Evolutionary conservation across 1,140 invertebrate species (phyloP), one percentile per base, ranked within the genome.

Genomic region (Microplitis demolitor): DNA sequence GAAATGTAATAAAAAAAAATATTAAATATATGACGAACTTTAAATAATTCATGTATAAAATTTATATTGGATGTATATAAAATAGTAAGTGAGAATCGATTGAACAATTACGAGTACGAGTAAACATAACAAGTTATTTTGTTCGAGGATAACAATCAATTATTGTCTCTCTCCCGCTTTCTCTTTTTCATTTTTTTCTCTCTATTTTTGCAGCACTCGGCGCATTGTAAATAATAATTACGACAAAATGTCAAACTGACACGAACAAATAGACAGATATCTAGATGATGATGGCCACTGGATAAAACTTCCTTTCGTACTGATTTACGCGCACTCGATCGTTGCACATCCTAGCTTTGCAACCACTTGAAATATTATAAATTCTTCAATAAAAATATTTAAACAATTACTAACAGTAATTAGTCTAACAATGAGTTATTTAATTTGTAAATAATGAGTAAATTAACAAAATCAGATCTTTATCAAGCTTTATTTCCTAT

Each of bases 401-500:
- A n/a, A 35, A 31, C 2, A 24, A 39, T 53, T 5, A 16, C 4
- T 1, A 31, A 33, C 24, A 64, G 34, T 45, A 66, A 50, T 8
- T 68, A 69, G 58, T 51, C 51, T 14, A 39, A n/a, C 66, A 51
- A 51, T 16, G 35, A n/a, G 4, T 69, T 53, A 35, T 58, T 60
- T n/a, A 72, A 60, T 58, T 31, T n/a, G 14, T 45, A 31, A 39
- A 64, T n/a, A 35, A 71, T 67, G 51, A 73, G 54, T 24, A 79
- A 76, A 54, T 35, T 66, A 13, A 37, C 76, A 35, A 81, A 77
- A 33, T 79, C 77, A 4, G 79, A 85, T 74, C 62, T 85, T 14
- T 81, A 78, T 33, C 78, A 79, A 63, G 76, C 78, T 1, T 71
- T 85, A 3, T 77, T 75, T 34, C 84, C 84, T 1, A 81, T 84